phyloP scores from a whole-genome alignment of 2,888 invertebrate genomes.

The Lypha dubia region DNA sequence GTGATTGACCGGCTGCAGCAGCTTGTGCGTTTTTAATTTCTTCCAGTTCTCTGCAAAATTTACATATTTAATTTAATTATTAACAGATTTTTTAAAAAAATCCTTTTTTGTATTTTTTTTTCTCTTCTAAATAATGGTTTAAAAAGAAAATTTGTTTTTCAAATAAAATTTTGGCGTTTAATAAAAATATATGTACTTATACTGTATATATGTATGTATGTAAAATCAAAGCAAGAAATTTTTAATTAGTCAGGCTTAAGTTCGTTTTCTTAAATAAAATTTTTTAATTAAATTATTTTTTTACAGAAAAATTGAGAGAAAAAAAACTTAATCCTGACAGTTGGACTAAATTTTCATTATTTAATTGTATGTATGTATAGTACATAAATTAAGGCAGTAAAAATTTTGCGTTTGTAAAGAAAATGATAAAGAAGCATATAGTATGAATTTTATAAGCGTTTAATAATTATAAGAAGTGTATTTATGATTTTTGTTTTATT shows the following conservation, averaged over 20 bases:
- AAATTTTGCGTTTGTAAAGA: conserved; percentile 44
- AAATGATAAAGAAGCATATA: conserved; percentile 50
- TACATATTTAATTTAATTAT: neutral
- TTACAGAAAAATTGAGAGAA: too few relatives aligned
- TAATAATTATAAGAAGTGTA: conserved; percentile 13
- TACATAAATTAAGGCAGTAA: conserved; percentile 29
- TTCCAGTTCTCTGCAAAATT: conserved; percentile 86
- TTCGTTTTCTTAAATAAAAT: too few relatives aligned
- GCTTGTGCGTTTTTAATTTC: conserved; percentile 90
- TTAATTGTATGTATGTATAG: neutral
- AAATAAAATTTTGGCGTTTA: neutral
- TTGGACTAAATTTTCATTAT: neutral
- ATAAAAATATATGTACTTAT: too few relatives aligned
- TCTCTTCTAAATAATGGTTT: neutral
- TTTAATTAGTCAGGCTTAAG: too few relatives aligned
- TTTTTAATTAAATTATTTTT: too few relatives aligned
- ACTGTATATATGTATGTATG: too few relatives aligned
- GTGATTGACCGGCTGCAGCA: conserved; percentile 86
- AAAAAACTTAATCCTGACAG: too few relatives aligned
- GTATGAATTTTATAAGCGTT: conserved; percentile 42
- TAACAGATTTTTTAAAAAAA: neutral
- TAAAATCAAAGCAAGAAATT: too few relatives aligned
- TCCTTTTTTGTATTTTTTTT: neutral
- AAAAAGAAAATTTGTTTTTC: neutral
- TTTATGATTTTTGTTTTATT: conserved; percentile 68